Evolutionary conservation across 2,888 invertebrate species (phyloP).

Genomic region (Cantharis rustica): DNA sequence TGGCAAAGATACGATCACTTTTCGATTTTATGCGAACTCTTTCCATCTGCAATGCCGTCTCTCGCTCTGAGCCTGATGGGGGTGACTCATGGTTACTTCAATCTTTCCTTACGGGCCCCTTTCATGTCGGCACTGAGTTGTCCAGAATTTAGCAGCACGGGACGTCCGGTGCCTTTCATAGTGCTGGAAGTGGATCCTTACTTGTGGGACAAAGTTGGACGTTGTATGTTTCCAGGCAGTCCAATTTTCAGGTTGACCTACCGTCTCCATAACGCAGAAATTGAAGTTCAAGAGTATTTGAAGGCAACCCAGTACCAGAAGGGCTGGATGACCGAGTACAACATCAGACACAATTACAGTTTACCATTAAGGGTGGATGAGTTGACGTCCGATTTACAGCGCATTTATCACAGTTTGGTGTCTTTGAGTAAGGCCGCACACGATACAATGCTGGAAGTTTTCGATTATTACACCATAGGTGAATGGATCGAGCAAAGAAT

Average conservation of each 20-base stretch:
- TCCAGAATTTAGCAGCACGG: conserved; percentile 51
- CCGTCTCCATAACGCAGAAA: conserved; percentile 54
- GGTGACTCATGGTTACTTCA: conserved; percentile 65
- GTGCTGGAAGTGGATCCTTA: conserved; percentile 65
- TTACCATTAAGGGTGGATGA: conserved; percentile 70
- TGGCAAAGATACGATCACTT: conserved; percentile 74
- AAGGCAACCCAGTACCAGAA: conserved; percentile 48
- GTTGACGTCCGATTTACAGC: conserved; percentile 60
- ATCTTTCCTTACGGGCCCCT: conserved; percentile 57
- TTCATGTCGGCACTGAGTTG: conserved; percentile 62
- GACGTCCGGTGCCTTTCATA: conserved; percentile 56
- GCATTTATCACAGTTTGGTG: conserved; percentile 63
- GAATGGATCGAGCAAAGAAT: conserved; percentile 73
- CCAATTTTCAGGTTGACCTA: conserved; percentile 59
- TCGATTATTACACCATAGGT: conserved; percentile 63
- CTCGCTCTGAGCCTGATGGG: conserved; percentile 65
- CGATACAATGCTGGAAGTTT: conserved; percentile 62
- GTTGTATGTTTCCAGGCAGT: conserved; percentile 70
- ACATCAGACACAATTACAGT: conserved; percentile 70
- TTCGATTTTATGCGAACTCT: conserved; percentile 68
- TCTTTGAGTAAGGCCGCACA: conserved; percentile 61
- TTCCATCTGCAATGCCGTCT: conserved; percentile 70
- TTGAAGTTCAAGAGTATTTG: conserved; percentile 54
- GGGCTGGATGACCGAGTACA: conserved; percentile 74
- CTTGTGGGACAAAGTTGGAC: conserved; percentile 65